phyloP scores from a whole-genome alignment of 2,888 invertebrate species.

The Orthonychiurus folsomi region DNA sequence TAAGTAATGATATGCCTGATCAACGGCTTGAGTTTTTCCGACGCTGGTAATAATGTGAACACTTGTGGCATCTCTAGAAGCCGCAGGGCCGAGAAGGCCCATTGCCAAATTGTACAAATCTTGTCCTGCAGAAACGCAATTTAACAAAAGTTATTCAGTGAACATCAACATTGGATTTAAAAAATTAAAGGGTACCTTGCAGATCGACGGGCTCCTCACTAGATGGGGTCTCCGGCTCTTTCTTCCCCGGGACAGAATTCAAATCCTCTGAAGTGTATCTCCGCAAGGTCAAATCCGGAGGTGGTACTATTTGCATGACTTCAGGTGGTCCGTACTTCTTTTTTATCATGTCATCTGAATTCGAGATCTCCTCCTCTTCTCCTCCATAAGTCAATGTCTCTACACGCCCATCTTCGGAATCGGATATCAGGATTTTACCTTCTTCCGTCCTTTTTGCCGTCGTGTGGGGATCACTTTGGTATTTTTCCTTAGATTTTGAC shows the following conservation, averaged over 20 bases:
- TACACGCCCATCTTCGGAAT: too few species aligned
- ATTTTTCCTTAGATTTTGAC: too few species aligned
- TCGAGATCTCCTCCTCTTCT: slow-evolving; percentile 14
- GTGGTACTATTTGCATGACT: slow-evolving; percentile 25
- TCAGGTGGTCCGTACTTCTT: slow-evolving; percentile 26
- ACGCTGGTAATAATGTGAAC: slow-evolving; percentile 31
- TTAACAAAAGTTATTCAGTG: background rate
- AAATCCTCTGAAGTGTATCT: slow-evolving; percentile 10
- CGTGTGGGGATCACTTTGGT: too few species aligned
- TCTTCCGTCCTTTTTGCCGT: too few species aligned
- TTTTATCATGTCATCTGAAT: slow-evolving; percentile 24
- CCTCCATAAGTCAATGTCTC: slow-evolving; percentile 5
- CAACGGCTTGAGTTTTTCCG: slow-evolving; percentile 52
- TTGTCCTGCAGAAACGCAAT: slow-evolving; percentile 53
- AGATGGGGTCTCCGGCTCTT: slow-evolving; percentile 23
- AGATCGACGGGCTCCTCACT: slow-evolving; percentile 19
- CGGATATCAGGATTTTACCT: too few species aligned
- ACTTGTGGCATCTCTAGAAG: slow-evolving; percentile 48
- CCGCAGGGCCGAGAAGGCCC: slow-evolving; percentile 54
- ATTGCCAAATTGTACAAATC: slow-evolving; percentile 63
- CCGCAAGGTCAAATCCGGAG: slow-evolving; percentile 20
- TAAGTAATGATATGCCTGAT: slow-evolving; percentile 65
- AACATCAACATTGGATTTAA: too few species aligned
- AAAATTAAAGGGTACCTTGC: slow-evolving; percentile 15
- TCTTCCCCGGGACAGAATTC: background rate